These are phyloP conservation scores for Cydia amplana DNA, from an alignment of 1,140 invertebrate species.

Conservation along the genomic window DNA sequence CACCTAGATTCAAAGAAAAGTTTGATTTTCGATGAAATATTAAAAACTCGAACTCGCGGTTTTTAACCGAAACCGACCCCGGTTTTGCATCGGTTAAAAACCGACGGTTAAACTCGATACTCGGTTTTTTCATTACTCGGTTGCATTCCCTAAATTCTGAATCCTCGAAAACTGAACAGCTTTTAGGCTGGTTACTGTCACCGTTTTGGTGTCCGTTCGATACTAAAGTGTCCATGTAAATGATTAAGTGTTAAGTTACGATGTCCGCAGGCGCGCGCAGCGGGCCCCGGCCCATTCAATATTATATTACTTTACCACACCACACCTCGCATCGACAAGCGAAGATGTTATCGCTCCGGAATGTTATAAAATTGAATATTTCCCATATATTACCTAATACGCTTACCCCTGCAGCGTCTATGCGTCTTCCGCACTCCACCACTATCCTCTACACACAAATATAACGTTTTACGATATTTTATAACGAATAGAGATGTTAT, in stretches of 20 bases:
- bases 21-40: no score
- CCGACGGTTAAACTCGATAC: no score
- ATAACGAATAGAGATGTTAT: slow-evolving; percentile 76
- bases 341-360: slow-evolving; percentile 70
- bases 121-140: no score
- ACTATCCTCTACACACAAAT: slow-evolving; percentile 40
- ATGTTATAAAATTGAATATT: slow-evolving; percentile 79
- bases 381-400: slow-evolving; percentile 59
- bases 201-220: slow-evolving; percentile 15
- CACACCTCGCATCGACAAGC: slow-evolving; percentile 77
- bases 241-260: slow-evolving; percentile 78
- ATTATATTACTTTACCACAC: slow-evolving; percentile 75
- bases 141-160: no score
- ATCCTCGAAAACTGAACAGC: neutral
- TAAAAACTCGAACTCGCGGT: no score
- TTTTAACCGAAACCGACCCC: no score
- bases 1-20: no score
- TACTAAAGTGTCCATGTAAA: slow-evolving; percentile 69
- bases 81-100: no score
- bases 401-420: slow-evolving; percentile 54
- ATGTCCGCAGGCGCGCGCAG: slow-evolving; percentile 62
- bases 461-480: slow-evolving; percentile 63
- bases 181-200: neutral
- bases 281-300: slow-evolving; percentile 67
- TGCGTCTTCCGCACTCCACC: slow-evolving; percentile 56